These are phyloP conservation scores for Drosophila melanica DNA, from an alignment of 1,140 invertebrate genomes.

Conservation along the genomic window DNA sequence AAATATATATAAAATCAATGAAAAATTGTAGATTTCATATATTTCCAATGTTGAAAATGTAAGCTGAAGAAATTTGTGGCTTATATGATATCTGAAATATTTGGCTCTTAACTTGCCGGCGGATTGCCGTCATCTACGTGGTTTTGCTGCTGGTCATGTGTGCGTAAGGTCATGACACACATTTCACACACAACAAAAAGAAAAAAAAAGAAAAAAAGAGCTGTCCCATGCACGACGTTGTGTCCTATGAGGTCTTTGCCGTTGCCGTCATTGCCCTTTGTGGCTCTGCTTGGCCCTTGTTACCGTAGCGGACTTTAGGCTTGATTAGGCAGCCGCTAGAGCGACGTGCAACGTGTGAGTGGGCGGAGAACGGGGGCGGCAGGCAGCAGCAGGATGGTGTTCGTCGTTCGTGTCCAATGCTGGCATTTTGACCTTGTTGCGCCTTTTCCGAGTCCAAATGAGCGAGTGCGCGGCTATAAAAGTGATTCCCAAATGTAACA, in stretches of 20 bases:
- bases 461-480: constrained; percentile 13
- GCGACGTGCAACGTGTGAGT: neutral
- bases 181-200: constrained; percentile 41
- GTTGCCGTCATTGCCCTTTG: constrained; percentile 34
- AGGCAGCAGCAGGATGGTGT: no score
- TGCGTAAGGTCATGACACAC: constrained; percentile 51
- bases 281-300: constrained; percentile 9
- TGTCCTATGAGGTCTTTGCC: constrained; percentile 19
- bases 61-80: no score
- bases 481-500: constrained; percentile 9
- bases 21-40: no score
- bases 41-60: no score
- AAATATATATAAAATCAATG: no score
- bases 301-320: constrained; percentile 13
- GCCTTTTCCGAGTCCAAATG: neutral
- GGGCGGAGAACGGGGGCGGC: no score
- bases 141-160: constrained; percentile 21
- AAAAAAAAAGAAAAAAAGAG: neutral
- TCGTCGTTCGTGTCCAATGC: neutral
- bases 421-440: constrained; percentile 18
- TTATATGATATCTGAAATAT: constrained; percentile 25
- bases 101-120: constrained; percentile 17
- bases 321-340: constrained; percentile 31
- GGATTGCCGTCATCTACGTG: constrained; percentile 7
- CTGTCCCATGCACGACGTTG: constrained; percentile 12